Evolutionary conservation across 2,113 vertebrate genomes (phyloP).

Genomic region (Lutjanus erythropterus): DNA sequence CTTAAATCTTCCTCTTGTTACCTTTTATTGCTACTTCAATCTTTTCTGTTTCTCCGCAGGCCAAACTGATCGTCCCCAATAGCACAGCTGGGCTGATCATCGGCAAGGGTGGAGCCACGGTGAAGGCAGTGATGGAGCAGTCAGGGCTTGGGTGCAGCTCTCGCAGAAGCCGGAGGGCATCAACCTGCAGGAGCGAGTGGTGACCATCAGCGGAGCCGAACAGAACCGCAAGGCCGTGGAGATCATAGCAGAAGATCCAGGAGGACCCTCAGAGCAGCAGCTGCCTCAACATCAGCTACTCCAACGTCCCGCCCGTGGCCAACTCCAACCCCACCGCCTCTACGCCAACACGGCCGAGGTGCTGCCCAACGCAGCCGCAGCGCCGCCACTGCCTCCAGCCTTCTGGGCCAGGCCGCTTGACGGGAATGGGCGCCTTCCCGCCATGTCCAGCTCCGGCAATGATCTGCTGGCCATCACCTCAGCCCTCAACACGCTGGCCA

Average conservation of each 20-base stretch:
- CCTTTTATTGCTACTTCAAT: slow-evolving; percentile 57
- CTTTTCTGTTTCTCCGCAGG: slow-evolving; percentile 83
- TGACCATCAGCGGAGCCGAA: slow-evolving; percentile 93
- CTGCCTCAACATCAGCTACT: slow-evolving; percentile 97
- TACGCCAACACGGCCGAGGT: slow-evolving; percentile 93
- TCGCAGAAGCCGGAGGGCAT: slow-evolving; percentile 96
- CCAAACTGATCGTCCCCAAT: slow-evolving; percentile 95
- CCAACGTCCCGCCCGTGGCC: slow-evolving; percentile 95
- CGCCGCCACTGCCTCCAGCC: slow-evolving; percentile 90
- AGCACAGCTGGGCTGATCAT: slow-evolving; percentile 96
- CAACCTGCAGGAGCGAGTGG: slow-evolving; percentile 95
- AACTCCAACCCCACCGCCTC: slow-evolving; percentile 95
- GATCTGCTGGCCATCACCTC: slow-evolving; percentile 96
- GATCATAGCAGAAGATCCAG: slow-evolving; percentile 96
- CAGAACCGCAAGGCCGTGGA: slow-evolving; percentile 95
- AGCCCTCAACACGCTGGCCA: slow-evolving; percentile 94
- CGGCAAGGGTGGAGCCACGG: slow-evolving; percentile 93
- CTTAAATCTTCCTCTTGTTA: slow-evolving; percentile 44
- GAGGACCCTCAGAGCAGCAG: slow-evolving; percentile 96
- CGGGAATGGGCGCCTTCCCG: slow-evolving; percentile 90
- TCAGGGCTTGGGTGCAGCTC: slow-evolving; percentile 97
- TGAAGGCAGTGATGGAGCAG: slow-evolving; percentile 96
- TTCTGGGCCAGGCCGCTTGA: slow-evolving; percentile 91
- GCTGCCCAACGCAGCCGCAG: slow-evolving; percentile 88
- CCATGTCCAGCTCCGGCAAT: slow-evolving; percentile 93